Evolutionary conservation across 2,888 invertebrate species (phyloP).

Genomic region (Leucozona laternaria): DNA sequence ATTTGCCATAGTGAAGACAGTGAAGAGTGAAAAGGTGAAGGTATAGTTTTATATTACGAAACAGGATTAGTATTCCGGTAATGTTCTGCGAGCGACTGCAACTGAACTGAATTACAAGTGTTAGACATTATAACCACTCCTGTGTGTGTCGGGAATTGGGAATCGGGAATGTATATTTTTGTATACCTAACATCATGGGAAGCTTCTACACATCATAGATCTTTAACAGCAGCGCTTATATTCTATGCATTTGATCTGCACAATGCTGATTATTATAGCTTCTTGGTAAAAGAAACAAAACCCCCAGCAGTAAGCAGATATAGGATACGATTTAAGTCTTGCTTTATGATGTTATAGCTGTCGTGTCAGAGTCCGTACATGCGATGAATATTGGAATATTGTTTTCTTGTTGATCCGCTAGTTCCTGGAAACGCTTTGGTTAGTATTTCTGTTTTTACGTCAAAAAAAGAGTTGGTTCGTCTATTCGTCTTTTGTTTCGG

Average conservation of each 20-base stretch:
- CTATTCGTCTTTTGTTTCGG: constrained; percentile 45
- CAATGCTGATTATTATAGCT: constrained; percentile 44
- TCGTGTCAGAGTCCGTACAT: constrained; percentile 22
- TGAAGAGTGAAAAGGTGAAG: constrained; percentile 18
- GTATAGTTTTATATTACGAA: constrained; percentile 32
- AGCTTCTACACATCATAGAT: constrained; percentile 26
- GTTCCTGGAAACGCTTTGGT: constrained; percentile 52
- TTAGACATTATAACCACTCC: constrained; percentile 45
- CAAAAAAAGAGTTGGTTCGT: constrained; percentile 3
- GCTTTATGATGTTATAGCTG: constrained; percentile 20
- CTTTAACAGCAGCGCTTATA: constrained; percentile 53
- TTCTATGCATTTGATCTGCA: constrained; percentile 58
- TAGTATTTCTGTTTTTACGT: constrained; percentile 22
- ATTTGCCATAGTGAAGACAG: constrained; percentile 14
- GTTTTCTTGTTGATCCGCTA: constrained; percentile 62
- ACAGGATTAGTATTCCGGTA: constrained; percentile 74
- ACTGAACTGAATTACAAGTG: constrained; percentile 74
- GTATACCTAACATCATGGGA: constrained; percentile 4
- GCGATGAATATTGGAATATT: constrained; percentile 47
- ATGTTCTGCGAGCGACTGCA: constrained; percentile 63
- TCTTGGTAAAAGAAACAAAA: constrained; percentile 26
- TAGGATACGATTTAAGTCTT: constrained; percentile 13
- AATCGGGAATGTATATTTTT: constrained; percentile 4
- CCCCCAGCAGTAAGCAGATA: not conserved
- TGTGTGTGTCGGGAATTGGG: constrained; percentile 40